phyloP scores from a whole-genome alignment of 2,888 invertebrate genomes.

The Muschampia plurimacula region DNA sequence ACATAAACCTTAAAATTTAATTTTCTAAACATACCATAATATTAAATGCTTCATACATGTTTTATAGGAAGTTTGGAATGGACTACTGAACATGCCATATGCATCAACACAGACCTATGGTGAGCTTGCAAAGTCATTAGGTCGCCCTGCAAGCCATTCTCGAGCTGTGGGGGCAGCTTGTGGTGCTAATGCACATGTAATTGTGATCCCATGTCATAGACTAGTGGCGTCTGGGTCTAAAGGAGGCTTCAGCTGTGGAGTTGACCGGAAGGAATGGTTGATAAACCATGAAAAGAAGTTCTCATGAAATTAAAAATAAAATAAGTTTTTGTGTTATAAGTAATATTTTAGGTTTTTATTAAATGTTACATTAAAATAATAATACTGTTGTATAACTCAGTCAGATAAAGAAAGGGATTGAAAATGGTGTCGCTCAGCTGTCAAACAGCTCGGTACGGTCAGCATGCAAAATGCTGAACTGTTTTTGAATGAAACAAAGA shows the following conservation, averaged over 20 bases:
- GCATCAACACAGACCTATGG: constrained; percentile 72
- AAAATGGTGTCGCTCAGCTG: too few species aligned
- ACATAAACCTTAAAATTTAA: too few species aligned
- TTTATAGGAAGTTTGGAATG: constrained; percentile 71
- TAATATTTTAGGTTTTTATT: background rate
- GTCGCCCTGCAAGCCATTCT: constrained; percentile 66
- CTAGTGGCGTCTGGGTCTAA: constrained; percentile 65
- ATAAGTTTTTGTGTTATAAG: constrained; percentile 13
- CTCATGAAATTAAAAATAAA: constrained; percentile 35
- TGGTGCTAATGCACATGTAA: constrained; percentile 68
- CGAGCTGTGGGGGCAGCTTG: constrained; percentile 76
- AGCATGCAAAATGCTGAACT: too few species aligned
- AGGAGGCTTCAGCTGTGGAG: constrained; percentile 82
- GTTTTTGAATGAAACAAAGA: too few species aligned
- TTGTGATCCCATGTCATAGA: constrained; percentile 77
- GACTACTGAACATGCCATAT: constrained; percentile 67
- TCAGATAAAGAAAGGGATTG: too few species aligned
- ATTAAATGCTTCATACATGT: background rate
- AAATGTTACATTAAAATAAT: constrained; percentile 2
- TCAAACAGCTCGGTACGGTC: too few species aligned
- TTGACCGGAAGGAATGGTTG: constrained; percentile 84
- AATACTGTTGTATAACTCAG: constrained; percentile 5
- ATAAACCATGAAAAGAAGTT: constrained; percentile 71
- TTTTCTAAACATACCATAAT: background rate
- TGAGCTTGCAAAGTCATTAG: constrained; percentile 66